Percentiles rank a stretch among this genome's conserved stretches.
phyloP scores from a whole-genome alignment of 2,888 invertebrate genomes.

The Pachymerium ferrugineum region DNA sequence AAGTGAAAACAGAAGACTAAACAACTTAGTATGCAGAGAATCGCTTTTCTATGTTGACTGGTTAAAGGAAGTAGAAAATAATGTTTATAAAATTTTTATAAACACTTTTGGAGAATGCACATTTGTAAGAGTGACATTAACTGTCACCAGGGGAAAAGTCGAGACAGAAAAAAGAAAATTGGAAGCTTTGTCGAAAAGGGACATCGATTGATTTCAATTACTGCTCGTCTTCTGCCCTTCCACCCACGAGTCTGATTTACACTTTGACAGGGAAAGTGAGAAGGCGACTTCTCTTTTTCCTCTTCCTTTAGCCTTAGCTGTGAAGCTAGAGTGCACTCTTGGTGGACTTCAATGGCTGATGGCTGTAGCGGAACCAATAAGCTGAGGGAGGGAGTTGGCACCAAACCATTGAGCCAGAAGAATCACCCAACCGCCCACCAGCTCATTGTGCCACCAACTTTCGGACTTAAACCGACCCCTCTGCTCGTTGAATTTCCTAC shows the following conservation, averaged over 20 bases:
- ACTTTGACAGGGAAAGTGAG: slow-evolving; percentile 14
- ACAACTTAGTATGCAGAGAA: background rate
- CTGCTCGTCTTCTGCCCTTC: background rate
- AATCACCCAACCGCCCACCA: background rate
- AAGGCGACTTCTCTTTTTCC: background rate
- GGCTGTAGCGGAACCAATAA: slow-evolving; percentile 6
- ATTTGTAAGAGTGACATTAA: no score
- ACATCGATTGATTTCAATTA: slow-evolving; percentile 6
- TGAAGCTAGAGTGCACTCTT: background rate
- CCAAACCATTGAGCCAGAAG: background rate
- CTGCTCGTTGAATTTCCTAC: background rate
- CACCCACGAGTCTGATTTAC: background rate
- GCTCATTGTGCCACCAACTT: background rate
- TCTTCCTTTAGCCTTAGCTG: background rate
- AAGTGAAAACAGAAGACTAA: background rate
- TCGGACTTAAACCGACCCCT: background rate
- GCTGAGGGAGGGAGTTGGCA: background rate
- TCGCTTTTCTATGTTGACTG: no score
- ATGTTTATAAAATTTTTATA: no score
- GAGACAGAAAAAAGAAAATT: background rate
- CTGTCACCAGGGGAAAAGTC: no score
- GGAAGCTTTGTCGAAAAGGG: background rate
- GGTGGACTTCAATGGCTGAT: background rate
- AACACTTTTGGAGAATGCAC: no score
- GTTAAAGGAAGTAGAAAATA: no score